phyloP scores from a whole-genome alignment of 2,113 vertebrate species.

The Strix aluco region DNA sequence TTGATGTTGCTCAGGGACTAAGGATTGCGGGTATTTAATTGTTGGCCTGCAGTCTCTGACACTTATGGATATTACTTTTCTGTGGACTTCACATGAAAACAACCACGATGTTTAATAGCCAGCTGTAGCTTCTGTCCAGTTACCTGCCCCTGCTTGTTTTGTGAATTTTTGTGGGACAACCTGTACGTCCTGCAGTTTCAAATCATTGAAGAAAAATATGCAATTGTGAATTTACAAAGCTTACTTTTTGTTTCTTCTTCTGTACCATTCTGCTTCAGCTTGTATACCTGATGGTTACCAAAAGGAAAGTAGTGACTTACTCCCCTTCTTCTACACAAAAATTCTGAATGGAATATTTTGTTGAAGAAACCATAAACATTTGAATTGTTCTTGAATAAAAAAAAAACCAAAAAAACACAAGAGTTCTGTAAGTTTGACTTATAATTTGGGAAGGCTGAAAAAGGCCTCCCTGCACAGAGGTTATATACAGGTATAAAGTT shows the following conservation, averaged over 20 bases:
- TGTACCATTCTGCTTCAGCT: background rate
- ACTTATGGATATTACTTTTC: background rate
- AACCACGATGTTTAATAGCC: background rate
- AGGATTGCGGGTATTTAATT: background rate
- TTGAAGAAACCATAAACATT: background rate
- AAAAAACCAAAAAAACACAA: background rate
- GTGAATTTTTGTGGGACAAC: background rate
- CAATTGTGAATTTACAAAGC: background rate
- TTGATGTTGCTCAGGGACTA: background rate
- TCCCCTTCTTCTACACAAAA: background rate
- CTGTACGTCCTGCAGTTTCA: background rate
- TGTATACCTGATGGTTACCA: background rate
- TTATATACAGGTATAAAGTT: background rate
- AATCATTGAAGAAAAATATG: background rate
- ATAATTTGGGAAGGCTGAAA: background rate
- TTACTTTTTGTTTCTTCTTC: background rate
- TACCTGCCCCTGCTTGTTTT: background rate
- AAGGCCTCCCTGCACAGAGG: background rate
- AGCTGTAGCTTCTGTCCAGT: background rate
- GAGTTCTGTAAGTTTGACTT: background rate
- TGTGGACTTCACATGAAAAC: background rate
- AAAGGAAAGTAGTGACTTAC: background rate
- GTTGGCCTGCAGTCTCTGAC: background rate
- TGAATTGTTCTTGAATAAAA: background rate
- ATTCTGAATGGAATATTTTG: background rate